Evolutionary conservation across 2,888 invertebrate genomes (phyloP), one percentile per base, ranked within the genome.

Genomic region (Rotaria macrura): DNA sequence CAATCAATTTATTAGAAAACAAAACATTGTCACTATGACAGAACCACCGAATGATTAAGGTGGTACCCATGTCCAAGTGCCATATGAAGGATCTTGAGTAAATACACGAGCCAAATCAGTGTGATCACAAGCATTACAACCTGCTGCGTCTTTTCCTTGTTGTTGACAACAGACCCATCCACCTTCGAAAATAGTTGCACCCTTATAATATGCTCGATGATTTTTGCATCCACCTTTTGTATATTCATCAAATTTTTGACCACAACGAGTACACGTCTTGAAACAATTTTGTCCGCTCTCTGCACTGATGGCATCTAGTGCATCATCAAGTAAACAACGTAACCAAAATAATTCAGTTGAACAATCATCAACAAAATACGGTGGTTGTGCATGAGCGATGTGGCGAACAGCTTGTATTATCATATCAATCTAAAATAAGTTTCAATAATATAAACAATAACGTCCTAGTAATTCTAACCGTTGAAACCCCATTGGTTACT

Each of bases 151-250:
- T 52, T 40, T n/a, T 34, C 34, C 34, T 49, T 54, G 54, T 72
- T 85, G 85, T 23, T n/a, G 2, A 47, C 85, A 85, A 72, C 85
- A 85, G 9, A 85, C 85, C 85, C 85, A 85, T 34, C 34, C n/a
- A 34, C n/a, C 34, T 34, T 57, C 85, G 1, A 85, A 12, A 17
- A 85, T 23, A 34, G 5, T 17, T n/a, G 43, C 34, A 47, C 43
- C 43, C 5, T 43, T 5, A 49, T n/a, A 43, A n/a, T 65, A 72
- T 0, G 12, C 38, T 5, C 23, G 2, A 43, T 43, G 65, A 23
- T 43, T 72, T 34, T 34, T 52, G 38, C 85, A 85, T 29, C 49
- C 84, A 3, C 25, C 23, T 17, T 55, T 54, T 14, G 52, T 2
- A 34, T 65, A 17, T 20, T 85, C 72, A 34, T 85, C 85, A 38